Base-by-base conservation (phyloP, 2,113 vertebrate genomes). In the Apistogramma diplotaenia region DNA sequence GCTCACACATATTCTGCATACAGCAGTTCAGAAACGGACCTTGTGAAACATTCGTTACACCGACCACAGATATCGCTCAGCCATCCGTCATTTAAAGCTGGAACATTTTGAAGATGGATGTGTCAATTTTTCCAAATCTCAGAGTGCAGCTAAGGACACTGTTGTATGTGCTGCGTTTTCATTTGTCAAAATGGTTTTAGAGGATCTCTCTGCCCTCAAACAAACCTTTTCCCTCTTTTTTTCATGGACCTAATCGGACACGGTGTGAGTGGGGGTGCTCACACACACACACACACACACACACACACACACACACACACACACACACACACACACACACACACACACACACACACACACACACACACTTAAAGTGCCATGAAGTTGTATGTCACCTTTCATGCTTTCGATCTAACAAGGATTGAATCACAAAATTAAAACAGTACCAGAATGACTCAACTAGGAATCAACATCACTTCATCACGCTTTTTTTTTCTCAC, bases 21-120 rank as follows among this genome's bases (percentile, higher is more conserved):
- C 46, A 70, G 3, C 15, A n/a, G 11, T 15, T 74, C 58, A 79
- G 71, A 67, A 29, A 83, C 11, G 51, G 25, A 35, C n/a, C 60
- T 76, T 25, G 33, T 82, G 76, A 85, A 87, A 78, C 53, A 88
- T 84, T 78, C 46, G 89, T 89, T 57, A 80, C n/a, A 62, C 11
- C 54, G 31, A 71, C 54, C n/a, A 37, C 49, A 56, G 80, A 82
- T 82, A 33, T 56, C 33, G 16, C 57, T 73, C 81, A 15, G 29
- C 27, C 55, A 75, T 92, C 76, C 76, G 85, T 90, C 91, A 79
- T 51, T 77, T 74, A 51, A 55, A 60, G 15, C 21, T 0, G 35
- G 51, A 62, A 79, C 35, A 78, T 77, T 73, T 27, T 62, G 33
- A 85, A 83, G 85, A 90, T 74, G 60, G 74, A 86, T 79, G 71